Base-by-base conservation (phyloP, 2,888 invertebrate species). In the Andrena dorsata region DNA sequence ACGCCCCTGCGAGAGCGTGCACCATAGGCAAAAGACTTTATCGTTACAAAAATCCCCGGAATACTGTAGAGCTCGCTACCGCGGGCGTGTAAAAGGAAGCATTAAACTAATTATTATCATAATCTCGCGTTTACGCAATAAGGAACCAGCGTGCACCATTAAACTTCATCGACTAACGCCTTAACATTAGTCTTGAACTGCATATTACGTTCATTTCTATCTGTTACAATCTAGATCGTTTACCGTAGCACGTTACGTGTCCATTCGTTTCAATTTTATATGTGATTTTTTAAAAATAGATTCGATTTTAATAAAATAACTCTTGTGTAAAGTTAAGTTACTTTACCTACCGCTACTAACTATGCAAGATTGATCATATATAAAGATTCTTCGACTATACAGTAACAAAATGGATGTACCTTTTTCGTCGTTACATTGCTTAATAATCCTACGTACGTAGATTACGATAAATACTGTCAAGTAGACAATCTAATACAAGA, bases 231-330 rank as follows among this genome's bases (percentile, higher is more conserved):
- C 58, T 69, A 73, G 73, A 69, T 64, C 6, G 4, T 76, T 23
- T 68, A 56, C 30, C 10, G 49, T 70, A 74, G 2, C 56, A 74
- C 13, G 53, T 66, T 68, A 80, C 56, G 60, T 72, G 23, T 68
- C 69, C 64, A 30, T 58, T 60, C 64, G 20, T 16, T 58, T n/a
- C 53, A 16, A 35, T 16, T 60, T 51, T 69, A 68, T 64, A 79
- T 4, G 61, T 66, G 28, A 49, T 6, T 20, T 35, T 72, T 65
- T 49, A 76, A 83, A 82, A 83, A 76, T 83, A 84, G 70, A 83
- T 78, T 75, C 56, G 69, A 78, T 79, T 83, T 80, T 76, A 66
- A 80, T 66, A 75, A 84, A 83, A 76, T 84, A 80, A 70, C 26
- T 53, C 56, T 80, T 74, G 49, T 63, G 32, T 68, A 63, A 73